Evolutionary conservation across 1,140 invertebrate genomes (phyloP), one percentile per base, ranked within the genome.

Genomic region (Stratiolaelaps scimitus): DNA sequence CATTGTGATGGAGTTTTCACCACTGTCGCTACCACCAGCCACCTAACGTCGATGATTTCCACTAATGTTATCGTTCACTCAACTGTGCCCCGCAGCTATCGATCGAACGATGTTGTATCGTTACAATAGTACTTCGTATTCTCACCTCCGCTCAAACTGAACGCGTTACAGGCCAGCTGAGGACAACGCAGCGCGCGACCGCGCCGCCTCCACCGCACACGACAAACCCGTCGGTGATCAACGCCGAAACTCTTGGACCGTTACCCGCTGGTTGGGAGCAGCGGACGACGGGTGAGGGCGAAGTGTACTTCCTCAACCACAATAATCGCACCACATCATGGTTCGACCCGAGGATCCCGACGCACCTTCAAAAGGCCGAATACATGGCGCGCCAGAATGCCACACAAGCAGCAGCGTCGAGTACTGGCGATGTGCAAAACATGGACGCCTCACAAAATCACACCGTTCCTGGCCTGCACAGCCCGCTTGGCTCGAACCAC

Each of bases 241-340:
- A 76, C 70, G 64, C 67, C 66, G 65, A 69, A 28, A 69, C 47
- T 40, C 74, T 90, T 72, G 88, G 87, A 48, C 84, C 88, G 65
- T 80, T 97, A 70, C 92, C 92, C 48, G 89, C 92, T 66, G 92
- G 91, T 69, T 98, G 92, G 92, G 92, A 96, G 76, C 87, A 94
- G 77, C 89, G 91, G 30, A 80, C 85, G 68, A 95, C 92, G 67
- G 82, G 85, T 60, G 89, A 94, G 75, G 92, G 92, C 69, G 91
- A 96, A 78, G 83, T 89, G 67, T 98, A 97, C 79, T 98, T 92
- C 78, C 96, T 98, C 76, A 93, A 98, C 79, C 93, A 98, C 78
- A 85, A 85, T 74, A 86, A 86, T 64, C 83, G 88, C 76, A 90
- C 88, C 72, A 98, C 92, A 43, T 92, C 91, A 68, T 98, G 93